A percentile compares a stretch with the other conserved stretches of the same genome.
These are phyloP conservation scores for Ctenopoma kingsleyae DNA, from an alignment of 2,797 vertebrate genomes.

Conservation along the genomic window DNA sequence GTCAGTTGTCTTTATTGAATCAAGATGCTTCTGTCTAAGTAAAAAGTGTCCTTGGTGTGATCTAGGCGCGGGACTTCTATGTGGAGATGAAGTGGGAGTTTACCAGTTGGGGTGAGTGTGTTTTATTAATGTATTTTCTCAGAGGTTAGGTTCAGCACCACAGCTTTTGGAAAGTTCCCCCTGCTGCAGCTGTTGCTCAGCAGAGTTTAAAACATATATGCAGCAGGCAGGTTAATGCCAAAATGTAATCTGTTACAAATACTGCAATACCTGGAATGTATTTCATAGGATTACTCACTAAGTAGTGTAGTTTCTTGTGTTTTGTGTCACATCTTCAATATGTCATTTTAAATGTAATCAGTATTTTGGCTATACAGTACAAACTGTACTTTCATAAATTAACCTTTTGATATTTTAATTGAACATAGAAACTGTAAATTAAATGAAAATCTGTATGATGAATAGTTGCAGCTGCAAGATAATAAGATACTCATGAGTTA, in stretches of 20 bases:
- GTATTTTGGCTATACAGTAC: no score
- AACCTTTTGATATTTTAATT: no score
- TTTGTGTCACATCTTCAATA: neutral
- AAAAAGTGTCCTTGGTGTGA: constrained; percentile 10
- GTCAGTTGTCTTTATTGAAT: neutral
- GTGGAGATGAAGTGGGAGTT: constrained; percentile 99
- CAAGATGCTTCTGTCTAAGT: neutral
- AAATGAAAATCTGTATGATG: neutral
- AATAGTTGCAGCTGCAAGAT: neutral
- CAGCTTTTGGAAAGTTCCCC: constrained; percentile 71
- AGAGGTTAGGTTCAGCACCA: constrained; percentile 77
- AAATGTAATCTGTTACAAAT: neutral
- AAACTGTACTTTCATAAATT: no score
- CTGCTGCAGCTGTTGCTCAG: constrained; percentile 26
- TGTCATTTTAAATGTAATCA: no score
- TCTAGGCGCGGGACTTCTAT: constrained; percentile 93
- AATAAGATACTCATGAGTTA: neutral
- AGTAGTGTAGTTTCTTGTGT: neutral
- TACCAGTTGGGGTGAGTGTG: constrained; percentile 90
- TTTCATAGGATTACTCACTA: neutral
- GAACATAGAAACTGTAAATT: no score
- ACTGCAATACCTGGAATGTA: neutral
- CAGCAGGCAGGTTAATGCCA: neutral
- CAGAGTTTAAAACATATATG: neutral
- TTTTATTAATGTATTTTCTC: constrained; percentile 14